Conservation (phyloP, 1,140 invertebrate genomes). For the Ostrea denselamellosa region DNA sequence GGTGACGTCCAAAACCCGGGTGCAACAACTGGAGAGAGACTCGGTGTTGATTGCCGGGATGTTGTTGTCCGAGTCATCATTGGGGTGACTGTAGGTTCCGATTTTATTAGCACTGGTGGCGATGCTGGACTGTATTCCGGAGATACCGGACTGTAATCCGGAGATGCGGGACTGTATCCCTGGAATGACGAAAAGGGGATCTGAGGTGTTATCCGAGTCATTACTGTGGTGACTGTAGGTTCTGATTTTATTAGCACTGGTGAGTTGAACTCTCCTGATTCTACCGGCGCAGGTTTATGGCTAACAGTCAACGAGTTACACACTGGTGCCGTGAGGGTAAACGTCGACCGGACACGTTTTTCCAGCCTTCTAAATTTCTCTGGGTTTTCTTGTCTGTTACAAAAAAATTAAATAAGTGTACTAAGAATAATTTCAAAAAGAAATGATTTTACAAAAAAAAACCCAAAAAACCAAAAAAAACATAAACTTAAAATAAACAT, state of each 20-base stretch:
- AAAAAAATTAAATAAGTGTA: too few relatives aligned
- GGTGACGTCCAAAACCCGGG: conserved; percentile 20
- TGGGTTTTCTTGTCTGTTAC: too few relatives aligned
- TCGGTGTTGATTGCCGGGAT: neutral
- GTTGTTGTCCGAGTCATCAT: too few relatives aligned
- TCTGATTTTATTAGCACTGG: conserved; percentile 5
- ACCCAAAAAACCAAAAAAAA: neutral
- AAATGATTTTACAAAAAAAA: neutral
- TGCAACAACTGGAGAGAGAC: conserved; percentile 7
- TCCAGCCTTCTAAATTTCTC: too few relatives aligned
- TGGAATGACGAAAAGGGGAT: too few relatives aligned
- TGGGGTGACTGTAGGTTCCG: too few relatives aligned
- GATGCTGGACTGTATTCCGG: too few relatives aligned
- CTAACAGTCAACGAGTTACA: neutral
- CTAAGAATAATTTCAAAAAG: neutral
- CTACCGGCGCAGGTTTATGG: conserved; percentile 1
- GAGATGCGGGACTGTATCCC: too few relatives aligned
- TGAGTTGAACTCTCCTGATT: neutral
- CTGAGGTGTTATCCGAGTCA: neutral
- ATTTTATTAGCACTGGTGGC: too few relatives aligned
- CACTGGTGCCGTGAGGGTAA: too few relatives aligned
- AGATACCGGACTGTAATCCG: too few relatives aligned
- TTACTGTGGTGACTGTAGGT: neutral
- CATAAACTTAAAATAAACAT: neutral
- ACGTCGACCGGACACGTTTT: too few relatives aligned